Conservation (phyloP, 2,797 vertebrate species). For the Salarias fasciatus region DNA sequence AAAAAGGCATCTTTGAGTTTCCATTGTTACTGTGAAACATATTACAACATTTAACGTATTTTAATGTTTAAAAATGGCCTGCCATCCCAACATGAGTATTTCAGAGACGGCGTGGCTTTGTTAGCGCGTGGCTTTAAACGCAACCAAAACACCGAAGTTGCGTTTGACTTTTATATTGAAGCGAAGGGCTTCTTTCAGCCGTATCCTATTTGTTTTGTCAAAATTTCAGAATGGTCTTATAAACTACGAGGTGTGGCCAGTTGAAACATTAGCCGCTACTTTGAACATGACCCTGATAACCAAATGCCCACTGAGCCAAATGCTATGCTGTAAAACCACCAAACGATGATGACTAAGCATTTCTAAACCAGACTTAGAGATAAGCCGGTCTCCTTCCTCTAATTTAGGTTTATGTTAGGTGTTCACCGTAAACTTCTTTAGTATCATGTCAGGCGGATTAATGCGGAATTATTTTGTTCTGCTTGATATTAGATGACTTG, state of each 20-base stretch:
- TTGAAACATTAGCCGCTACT: conserved; percentile 74
- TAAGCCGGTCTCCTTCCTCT: conserved; percentile 49
- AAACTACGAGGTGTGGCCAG: conserved; percentile 20
- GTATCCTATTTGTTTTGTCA: not conserved
- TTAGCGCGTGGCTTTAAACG: not conserved
- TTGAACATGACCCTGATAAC: conserved; percentile 84
- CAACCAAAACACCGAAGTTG: no score
- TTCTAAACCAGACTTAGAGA: conserved; percentile 63
- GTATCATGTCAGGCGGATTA: conserved; percentile 7
- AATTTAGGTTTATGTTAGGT: conserved; percentile 21
- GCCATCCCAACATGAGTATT: not conserved
- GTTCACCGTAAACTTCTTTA: conserved; percentile 6
- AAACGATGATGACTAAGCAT: conserved; percentile 71
- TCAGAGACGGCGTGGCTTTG: not conserved
- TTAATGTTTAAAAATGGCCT: no score
- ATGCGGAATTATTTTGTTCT: not conserved
- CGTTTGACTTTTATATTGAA: not conserved
- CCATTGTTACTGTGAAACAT: conserved; percentile 4
- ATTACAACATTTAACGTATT: not conserved
- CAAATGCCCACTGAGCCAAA: conserved; percentile 75
- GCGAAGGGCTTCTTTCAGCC: not conserved
- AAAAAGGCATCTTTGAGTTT: not conserved
- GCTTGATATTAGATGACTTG: no score
- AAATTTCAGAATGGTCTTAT: conserved; percentile 5
- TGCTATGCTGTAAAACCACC: conserved; percentile 67